Evolutionary conservation across 2,888 invertebrate genomes (phyloP).

Genomic region (Drosophila acutilabella): DNA sequence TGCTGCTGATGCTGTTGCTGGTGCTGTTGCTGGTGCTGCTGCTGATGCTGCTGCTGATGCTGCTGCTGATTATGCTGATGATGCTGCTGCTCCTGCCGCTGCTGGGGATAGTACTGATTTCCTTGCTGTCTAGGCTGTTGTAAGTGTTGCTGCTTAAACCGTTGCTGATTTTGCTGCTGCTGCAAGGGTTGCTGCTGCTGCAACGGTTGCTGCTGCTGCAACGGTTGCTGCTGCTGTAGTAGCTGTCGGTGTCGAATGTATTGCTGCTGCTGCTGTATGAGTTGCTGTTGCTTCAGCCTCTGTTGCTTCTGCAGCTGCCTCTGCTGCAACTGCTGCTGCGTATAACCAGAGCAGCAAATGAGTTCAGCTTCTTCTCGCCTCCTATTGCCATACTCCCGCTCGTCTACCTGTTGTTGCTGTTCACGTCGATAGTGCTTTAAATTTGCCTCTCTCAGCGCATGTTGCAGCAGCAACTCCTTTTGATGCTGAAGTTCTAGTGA

Average conservation of each 20-base stretch:
- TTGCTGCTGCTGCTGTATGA: not conserved
- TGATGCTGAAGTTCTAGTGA: not conserved
- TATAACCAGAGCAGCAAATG: conserved; percentile 1
- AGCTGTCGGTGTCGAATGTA: not conserved
- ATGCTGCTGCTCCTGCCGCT: too few species aligned
- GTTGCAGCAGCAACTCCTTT: not conserved
- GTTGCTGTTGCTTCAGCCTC: conserved; percentile 1
- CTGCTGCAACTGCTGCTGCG: conserved; percentile 4
- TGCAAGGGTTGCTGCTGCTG: not conserved
- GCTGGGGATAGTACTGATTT: not conserved
- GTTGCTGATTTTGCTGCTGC: not conserved
- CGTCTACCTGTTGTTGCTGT: not conserved
- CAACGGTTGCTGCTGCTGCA: not conserved
- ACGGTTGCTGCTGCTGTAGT: not conserved
- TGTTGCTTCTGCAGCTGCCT: not conserved
- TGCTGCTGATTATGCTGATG: too few species aligned
- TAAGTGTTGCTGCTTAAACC: not conserved
- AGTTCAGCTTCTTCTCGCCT: conserved; percentile 2
- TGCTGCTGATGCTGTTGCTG: too few species aligned
- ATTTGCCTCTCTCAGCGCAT: not conserved
- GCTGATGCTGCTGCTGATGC: too few species aligned
- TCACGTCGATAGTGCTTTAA: not conserved
- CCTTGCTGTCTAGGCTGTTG: not conserved
- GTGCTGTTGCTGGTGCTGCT: too few species aligned
- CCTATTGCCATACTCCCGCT: not conserved